Conservation (phyloP, 2,888 invertebrate species). For the Lysandra coridon region DNA sequence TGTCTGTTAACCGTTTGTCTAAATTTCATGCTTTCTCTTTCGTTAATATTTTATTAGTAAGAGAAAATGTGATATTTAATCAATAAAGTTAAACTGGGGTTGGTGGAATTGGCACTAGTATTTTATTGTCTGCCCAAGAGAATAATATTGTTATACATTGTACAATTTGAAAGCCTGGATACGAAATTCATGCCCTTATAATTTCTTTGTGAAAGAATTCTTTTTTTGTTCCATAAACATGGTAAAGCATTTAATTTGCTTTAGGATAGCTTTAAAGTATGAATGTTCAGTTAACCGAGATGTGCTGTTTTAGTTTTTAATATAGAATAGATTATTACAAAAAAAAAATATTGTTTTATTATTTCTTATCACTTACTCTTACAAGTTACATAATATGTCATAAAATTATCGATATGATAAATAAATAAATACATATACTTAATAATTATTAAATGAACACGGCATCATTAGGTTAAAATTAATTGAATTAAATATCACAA, state of each 20-base stretch:
- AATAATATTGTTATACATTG: neutral
- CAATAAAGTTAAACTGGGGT: neutral
- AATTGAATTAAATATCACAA: no score
- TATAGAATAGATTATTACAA: conserved; percentile 52
- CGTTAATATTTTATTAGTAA: no score
- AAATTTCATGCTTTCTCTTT: no score
- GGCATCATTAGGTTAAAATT: no score
- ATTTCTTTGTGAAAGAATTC: neutral
- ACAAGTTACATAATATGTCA: no score
- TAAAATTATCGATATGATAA: no score
- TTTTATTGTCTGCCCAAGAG: conserved; percentile 20
- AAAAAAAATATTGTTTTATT: neutral
- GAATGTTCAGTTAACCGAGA: conserved; percentile 51
- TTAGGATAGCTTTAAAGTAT: conserved; percentile 68
- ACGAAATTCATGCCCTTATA: neutral
- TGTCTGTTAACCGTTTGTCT: no score
- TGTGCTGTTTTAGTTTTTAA: conserved; percentile 49
- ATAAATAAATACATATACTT: no score
- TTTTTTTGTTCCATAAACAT: conserved; percentile 40
- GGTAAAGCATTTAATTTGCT: conserved; percentile 63
- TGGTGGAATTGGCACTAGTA: neutral
- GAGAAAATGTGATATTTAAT: no score
- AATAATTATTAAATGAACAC: no score
- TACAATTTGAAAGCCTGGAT: neutral
- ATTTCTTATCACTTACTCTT: neutral